A percentile compares a stretch with the other conserved stretches of the same genome.
phyloP scores from a whole-genome alignment of 2,888 invertebrate genomes.

The Cephus rjabovi region DNA sequence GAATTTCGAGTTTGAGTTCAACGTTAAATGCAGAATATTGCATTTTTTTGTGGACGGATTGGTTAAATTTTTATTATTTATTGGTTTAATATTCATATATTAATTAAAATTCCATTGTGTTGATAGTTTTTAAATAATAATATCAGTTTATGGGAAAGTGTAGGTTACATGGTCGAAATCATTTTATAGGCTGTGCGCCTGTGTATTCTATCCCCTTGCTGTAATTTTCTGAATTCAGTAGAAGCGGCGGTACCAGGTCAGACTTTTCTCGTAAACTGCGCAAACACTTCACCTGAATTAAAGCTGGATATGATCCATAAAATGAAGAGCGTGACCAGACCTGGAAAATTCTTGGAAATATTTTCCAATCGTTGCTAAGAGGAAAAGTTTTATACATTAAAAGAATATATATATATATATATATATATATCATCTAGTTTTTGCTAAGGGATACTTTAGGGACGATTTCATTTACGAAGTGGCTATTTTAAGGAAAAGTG shows the following conservation, averaged over 20 bases:
- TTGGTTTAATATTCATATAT: too few relatives aligned
- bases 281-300: slow-evolving; percentile 17
- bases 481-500: too few relatives aligned
- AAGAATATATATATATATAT: too few relatives aligned
- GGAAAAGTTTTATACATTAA: not conserved
- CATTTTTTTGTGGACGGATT: too few relatives aligned
- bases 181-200: too few relatives aligned
- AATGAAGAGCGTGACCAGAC: slow-evolving; percentile 27
- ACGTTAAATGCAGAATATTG: too few relatives aligned
- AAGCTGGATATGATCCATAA: slow-evolving; percentile 35
- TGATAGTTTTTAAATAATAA: not conserved
- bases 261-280: not conserved
- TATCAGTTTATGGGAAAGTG: not conserved
- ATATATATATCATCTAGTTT: too few relatives aligned
- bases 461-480: too few relatives aligned
- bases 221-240: not conserved
- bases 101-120: not conserved
- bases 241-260: not conserved
- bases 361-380: not conserved
- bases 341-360: slow-evolving; percentile 16
- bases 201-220: not conserved
- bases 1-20: not conserved
- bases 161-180: too few relatives aligned
- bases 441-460: too few relatives aligned
- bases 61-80: too few relatives aligned